Conservation (phyloP, 2,113 vertebrate genomes). For the Actenoides lindsayi region DNA sequence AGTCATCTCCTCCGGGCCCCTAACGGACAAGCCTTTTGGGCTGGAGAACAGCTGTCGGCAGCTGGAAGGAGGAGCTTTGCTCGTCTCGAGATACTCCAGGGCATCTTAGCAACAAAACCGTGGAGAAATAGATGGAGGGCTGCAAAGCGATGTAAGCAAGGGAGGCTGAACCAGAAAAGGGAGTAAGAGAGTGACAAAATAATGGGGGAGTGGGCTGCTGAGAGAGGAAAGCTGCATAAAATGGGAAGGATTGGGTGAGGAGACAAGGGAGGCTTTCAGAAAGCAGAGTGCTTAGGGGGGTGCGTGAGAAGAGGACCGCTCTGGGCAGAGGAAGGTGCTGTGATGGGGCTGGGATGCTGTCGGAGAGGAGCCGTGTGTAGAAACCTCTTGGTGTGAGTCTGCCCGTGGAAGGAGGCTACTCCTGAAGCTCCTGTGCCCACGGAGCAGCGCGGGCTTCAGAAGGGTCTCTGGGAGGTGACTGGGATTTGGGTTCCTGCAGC, state of each 20-base stretch:
- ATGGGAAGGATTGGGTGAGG: not conserved
- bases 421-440: rapidly evolving
- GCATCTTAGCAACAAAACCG: not conserved
- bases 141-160: not conserved
- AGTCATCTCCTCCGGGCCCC: not conserved
- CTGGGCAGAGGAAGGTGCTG: not conserved
- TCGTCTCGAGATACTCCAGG: not conserved
- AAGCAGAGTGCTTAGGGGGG: rapidly evolving
- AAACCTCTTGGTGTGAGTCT: rapidly evolving
- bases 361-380: too few species aligned
- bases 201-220: not conserved
- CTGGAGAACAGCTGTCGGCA: not conserved
- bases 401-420: not conserved
- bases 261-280: not conserved
- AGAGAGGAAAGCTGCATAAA: not conserved
- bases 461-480: not conserved
- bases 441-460: not conserved
- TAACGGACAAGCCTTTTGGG: not conserved
- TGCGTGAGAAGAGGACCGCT: not conserved
- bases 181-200: not conserved
- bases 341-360: not conserved
- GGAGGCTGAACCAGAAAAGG: not conserved
- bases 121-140: not conserved
- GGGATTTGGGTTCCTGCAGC: conserved; percentile 28
- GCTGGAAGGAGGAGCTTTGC: not conserved